A percentile compares a stretch with the other conserved stretches of the same genome.
Conservation (phyloP, 2,113 vertebrate species). For the Apteryx owenii region DNA sequence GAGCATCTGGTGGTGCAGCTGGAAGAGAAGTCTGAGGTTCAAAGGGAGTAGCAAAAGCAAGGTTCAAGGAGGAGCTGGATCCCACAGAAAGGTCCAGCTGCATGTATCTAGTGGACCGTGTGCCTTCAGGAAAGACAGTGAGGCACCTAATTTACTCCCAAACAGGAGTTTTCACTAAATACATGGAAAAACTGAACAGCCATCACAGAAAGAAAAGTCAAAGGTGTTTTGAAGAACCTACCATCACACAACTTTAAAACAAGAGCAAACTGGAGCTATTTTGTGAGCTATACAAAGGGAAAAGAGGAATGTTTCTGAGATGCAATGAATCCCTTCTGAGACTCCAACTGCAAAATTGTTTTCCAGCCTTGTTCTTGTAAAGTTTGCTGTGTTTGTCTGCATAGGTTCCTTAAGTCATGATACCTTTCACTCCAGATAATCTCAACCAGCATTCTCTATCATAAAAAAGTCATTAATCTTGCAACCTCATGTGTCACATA, state of each 20-base stretch:
- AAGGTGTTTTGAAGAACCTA: neutral
- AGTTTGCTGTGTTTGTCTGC: neutral
- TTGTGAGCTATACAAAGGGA: neutral
- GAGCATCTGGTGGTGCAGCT: neutral
- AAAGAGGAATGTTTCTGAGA: neutral
- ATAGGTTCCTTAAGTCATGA: neutral
- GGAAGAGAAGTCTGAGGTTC: neutral
- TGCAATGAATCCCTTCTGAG: neutral
- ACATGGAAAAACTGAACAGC: neutral
- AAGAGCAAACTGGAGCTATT: neutral
- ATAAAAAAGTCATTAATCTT: constrained; percentile 8
- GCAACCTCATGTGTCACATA: constrained; percentile 32
- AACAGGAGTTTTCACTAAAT: neutral
- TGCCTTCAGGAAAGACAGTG: neutral
- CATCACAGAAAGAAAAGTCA: neutral
- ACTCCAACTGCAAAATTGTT: neutral
- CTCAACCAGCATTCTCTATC: neutral
- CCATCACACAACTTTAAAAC: neutral
- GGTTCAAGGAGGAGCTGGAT: neutral
- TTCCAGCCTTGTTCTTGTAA: neutral
- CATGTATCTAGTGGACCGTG: neutral
- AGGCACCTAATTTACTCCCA: neutral
- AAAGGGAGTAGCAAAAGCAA: neutral
- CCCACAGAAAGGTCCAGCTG: neutral
- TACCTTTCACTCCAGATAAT: neutral